Conservation (phyloP, 2,113 vertebrate genomes). For the Collichthys lucidus region DNA sequence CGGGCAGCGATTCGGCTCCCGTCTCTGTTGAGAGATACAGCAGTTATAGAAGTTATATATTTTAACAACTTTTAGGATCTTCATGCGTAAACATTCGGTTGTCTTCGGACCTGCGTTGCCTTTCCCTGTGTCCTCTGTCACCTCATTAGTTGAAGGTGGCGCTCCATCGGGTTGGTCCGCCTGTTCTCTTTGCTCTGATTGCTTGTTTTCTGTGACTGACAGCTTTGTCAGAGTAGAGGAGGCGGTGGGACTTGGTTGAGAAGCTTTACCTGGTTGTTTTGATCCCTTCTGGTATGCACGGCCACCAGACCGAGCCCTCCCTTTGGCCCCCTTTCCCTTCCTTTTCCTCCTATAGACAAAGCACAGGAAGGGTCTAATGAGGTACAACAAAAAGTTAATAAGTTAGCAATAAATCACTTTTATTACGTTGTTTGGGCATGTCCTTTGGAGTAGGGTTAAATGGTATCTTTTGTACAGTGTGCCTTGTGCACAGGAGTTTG, state of each 20-base stretch:
- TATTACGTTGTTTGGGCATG: neutral
- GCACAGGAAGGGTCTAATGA: slow-evolving; percentile 35
- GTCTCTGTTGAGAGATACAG: slow-evolving; percentile 56
- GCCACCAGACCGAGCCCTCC: slow-evolving; percentile 75
- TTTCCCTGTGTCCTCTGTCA: slow-evolving; percentile 28
- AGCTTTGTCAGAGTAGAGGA: slow-evolving; percentile 43
- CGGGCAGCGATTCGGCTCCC: slow-evolving; percentile 42
- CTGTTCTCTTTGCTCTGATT: slow-evolving; percentile 27
- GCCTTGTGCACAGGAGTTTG: neutral
- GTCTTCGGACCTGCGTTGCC: slow-evolving; percentile 69
- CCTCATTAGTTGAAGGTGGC: slow-evolving; percentile 10
- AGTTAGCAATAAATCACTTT: neutral
- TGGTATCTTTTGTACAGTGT: neutral
- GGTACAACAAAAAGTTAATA: slow-evolving; percentile 16
- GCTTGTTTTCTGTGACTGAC: slow-evolving; percentile 52
- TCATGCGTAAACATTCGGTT: neutral
- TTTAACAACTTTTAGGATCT: neutral
- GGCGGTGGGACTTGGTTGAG: slow-evolving; percentile 44
- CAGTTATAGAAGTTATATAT: neutral
- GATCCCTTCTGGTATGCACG: slow-evolving; percentile 71
- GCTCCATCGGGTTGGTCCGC: slow-evolving; percentile 39
- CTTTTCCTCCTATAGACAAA: slow-evolving; percentile 82
- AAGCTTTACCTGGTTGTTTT: slow-evolving; percentile 74
- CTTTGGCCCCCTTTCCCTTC: slow-evolving; percentile 82
- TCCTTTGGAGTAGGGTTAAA: neutral